These are phyloP conservation scores for Cheilosia impressa DNA, from an alignment of 2,888 invertebrate genomes.

Conservation along the genomic window DNA sequence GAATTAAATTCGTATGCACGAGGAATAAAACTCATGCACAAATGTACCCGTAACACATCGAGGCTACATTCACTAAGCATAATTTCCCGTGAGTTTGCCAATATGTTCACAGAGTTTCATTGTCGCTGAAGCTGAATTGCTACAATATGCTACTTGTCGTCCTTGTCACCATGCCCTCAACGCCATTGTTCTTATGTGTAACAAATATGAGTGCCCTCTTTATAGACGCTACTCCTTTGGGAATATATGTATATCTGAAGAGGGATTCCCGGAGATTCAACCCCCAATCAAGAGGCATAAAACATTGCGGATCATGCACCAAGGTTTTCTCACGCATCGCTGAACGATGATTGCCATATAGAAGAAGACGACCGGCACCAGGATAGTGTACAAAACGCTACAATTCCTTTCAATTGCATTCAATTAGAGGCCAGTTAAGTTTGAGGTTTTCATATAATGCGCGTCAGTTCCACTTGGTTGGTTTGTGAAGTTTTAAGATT, in stretches of 20 bases:
- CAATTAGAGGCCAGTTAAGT: conserved; percentile 71
- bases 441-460: conserved; percentile 57
- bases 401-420: conserved; percentile 70
- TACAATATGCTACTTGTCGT: conserved; percentile 73
- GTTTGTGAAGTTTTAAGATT: conserved; percentile 37
- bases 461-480: conserved; percentile 62
- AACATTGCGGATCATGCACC: conserved; percentile 60
- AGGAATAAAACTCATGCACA: neutral
- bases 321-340: conserved; percentile 72
- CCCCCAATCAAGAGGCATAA: conserved; percentile 66
- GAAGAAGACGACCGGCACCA: conserved; percentile 52
- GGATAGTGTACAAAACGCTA: conserved; percentile 41
- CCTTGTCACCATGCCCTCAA: conserved; percentile 66
- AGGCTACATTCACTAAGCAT: neutral
- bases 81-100: conserved; percentile 7
- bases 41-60: neutral
- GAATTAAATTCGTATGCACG: neutral
- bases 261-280: conserved; percentile 69
- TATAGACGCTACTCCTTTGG: conserved; percentile 69
- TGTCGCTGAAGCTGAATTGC: conserved; percentile 40
- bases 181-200: conserved; percentile 53
- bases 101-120: conserved; percentile 37
- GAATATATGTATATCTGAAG: conserved; percentile 60
- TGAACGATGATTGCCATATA: conserved; percentile 24
- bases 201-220: conserved; percentile 71